Conservation (phyloP, 2,888 invertebrate species). For the Conops quadrifasciatus region DNA sequence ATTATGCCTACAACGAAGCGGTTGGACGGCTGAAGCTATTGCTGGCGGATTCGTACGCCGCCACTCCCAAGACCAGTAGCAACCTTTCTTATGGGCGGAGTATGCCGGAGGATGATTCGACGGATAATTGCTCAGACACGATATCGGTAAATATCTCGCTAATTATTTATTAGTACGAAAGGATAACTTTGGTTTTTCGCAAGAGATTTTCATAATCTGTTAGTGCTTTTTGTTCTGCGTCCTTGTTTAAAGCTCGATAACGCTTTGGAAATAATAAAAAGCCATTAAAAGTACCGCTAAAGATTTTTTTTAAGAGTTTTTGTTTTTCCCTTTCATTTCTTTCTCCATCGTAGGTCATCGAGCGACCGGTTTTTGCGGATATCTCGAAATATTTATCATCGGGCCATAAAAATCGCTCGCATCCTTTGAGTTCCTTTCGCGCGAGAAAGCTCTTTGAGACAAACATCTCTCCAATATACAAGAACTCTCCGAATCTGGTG, state of each 20-base stretch:
- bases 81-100: conserved; percentile 55
- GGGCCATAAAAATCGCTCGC: conserved; percentile 55
- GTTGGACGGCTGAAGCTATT: conserved; percentile 81
- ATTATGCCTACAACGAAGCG: conserved; percentile 84
- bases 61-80: conserved; percentile 65
- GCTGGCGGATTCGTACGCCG: conserved; percentile 78
- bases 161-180: too few relatives aligned
- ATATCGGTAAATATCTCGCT: conserved; percentile 55
- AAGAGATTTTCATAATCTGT: not conserved
- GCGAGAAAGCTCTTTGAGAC: conserved; percentile 46
- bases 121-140: conserved; percentile 70
- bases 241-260: too few relatives aligned
- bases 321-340: not conserved
- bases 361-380: conserved; percentile 63
- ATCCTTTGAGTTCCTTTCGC: conserved; percentile 47
- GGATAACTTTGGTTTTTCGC: too few relatives aligned
- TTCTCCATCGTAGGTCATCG: conserved; percentile 53
- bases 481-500: too few relatives aligned
- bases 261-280: too few relatives aligned
- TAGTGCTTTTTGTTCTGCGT: too few relatives aligned
- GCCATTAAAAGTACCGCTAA: too few relatives aligned
- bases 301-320: too few relatives aligned
- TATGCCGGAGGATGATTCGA: conserved; percentile 67
- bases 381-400: conserved; percentile 65
- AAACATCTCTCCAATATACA: not conserved